A percentile compares a stretch with the other conserved stretches of the same genome.
Conservation (phyloP, 2,888 invertebrate genomes). For the Xestia sexstrigata region DNA sequence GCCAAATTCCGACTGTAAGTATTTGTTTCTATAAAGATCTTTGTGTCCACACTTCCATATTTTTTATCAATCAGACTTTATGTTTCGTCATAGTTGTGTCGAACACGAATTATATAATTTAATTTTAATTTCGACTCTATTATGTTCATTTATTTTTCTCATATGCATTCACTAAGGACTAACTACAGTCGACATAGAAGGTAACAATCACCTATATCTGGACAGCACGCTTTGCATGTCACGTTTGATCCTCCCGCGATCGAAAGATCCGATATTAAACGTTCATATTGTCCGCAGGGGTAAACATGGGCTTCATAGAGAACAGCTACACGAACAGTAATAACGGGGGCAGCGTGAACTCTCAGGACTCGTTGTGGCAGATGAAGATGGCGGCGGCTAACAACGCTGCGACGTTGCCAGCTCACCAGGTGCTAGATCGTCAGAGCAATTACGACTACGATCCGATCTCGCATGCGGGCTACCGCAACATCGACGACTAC, state of each 20-base stretch:
- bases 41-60: background rate
- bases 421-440: constrained; percentile 91
- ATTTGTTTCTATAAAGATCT: constrained; percentile 7
- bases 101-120: constrained; percentile 50
- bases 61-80: constrained; percentile 17
- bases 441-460: constrained; percentile 94
- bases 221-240: constrained; percentile 62
- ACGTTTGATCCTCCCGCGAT: constrained; percentile 8
- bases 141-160: constrained; percentile 71
- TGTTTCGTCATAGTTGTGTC: constrained; percentile 29
- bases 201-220: constrained; percentile 66
- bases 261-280: background rate
- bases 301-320: constrained; percentile 97
- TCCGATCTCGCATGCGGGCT: constrained; percentile 95
- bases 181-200: constrained; percentile 77
- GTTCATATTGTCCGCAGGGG: constrained; percentile 86
- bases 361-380: constrained; percentile 98
- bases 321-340: constrained; percentile 98
- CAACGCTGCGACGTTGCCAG: constrained; percentile 91
- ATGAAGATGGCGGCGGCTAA: constrained; percentile 96
- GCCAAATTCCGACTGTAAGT: constrained; percentile 95
- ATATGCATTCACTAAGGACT: constrained; percentile 78
- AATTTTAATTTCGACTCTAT: constrained; percentile 64
- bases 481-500: constrained; percentile 95
- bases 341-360: constrained; percentile 98